Base-by-base conservation (phyloP, 2,888 invertebrate genomes). In the Mellilla xanthometata region DNA sequence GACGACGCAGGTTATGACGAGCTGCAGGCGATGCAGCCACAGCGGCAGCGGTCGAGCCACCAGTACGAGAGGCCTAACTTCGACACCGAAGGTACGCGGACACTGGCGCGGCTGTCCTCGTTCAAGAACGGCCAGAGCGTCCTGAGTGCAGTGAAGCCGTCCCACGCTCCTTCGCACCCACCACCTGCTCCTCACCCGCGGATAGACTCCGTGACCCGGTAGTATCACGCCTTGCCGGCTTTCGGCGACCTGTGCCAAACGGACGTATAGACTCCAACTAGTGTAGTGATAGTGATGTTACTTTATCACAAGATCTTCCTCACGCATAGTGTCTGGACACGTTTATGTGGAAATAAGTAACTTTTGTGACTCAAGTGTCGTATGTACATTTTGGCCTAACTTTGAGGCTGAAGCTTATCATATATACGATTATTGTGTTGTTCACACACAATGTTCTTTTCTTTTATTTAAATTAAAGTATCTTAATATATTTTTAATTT, bases 161-260 rank as follows among this genome's bases (percentile, higher is more conserved):
- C 80, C 4, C 63, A 74, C 7, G 77, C 78, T 11, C 79, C 85
- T 0, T 56, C 76, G 38, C 83, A 84, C 26, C 79, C 84, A 0
- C 87, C 87, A 2, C 85, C 85, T 0, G 83, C 83, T 5, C 83
- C 84, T 1, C 81, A 86, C 52, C 81, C 83, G 6, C 74, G 89
- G 22, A 68, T 82, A 2, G 89, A 89, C 54, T 86, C 89, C 36
- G 78, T 89, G 49, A 87, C 88, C 22, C 86, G 89, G 88, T 89
- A 89, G 89, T 89, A 88, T 83, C 82, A 81, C 77, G 88, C 87
- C 70, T 67, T 87, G 87, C 88, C 88, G 87, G 74, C 68, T 67
- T 87, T 89, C 89, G 89, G 87, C 77, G 86, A 88, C 62, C 66
- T 89, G 89, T 89, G 89, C 89, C 89, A 89, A 89, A 89, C 89